A percentile compares a stretch with the other conserved stretches of the same genome.
phyloP scores from a whole-genome alignment of 2,888 invertebrate genomes.

The Drosophila putrida region DNA sequence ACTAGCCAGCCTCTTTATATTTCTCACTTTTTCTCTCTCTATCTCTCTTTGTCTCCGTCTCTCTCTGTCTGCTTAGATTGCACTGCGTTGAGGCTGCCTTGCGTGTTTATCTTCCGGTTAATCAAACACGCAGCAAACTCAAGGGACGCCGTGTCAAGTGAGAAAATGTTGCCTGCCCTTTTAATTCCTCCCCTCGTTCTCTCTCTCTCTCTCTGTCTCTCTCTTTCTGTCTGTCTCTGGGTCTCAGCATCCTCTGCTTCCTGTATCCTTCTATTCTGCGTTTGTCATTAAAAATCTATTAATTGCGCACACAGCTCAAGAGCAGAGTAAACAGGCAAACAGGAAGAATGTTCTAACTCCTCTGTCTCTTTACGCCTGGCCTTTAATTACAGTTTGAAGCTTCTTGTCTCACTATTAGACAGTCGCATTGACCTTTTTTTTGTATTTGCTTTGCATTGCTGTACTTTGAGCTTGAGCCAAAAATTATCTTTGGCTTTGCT shows the following conservation, averaged over 20 bases:
- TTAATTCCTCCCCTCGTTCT: neutral
- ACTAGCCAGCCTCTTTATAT: neutral
- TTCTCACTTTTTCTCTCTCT: neutral
- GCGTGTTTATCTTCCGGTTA: conserved; percentile 82
- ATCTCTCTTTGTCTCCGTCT: conserved; percentile 1
- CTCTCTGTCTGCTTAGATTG: conserved; percentile 9
- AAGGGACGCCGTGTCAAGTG: conserved; percentile 59
- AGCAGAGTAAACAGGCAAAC: conserved; percentile 55
- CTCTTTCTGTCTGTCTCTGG: neutral
- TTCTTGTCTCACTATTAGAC: conserved; percentile 63
- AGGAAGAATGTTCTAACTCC: conserved; percentile 2
- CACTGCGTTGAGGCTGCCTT: conserved; percentile 52
- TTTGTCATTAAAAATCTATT: conserved; percentile 82
- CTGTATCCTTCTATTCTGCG: conserved; percentile 36
- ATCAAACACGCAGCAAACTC: conserved; percentile 77
- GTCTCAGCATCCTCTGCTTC: neutral
- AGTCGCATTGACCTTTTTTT: conserved; percentile 31
- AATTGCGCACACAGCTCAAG: conserved; percentile 77
- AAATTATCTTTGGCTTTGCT: conserved; percentile 50
- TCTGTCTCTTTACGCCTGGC: conserved; percentile 1
- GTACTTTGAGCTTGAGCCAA: neutral
- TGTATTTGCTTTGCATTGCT: conserved; percentile 11
- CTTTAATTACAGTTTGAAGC: conserved; percentile 50
- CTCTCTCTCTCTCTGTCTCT: neutral
- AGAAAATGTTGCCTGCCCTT: conserved; percentile 30